Evolutionary conservation across 1,140 invertebrate genomes (phyloP), one percentile per base, ranked within the genome.

Genomic region (Leptonema lineaticorne): DNA sequence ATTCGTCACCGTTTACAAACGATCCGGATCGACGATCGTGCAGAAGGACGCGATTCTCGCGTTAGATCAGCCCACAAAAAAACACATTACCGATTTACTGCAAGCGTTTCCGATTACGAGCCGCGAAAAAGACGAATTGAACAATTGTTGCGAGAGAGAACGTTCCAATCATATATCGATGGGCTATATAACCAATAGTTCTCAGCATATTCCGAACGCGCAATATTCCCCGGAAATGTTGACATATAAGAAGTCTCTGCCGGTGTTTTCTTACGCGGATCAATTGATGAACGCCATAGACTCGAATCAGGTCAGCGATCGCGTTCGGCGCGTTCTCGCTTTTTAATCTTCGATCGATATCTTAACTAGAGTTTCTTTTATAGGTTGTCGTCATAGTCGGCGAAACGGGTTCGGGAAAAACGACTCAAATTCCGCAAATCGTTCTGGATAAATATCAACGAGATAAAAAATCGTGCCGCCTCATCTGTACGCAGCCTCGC

Each of bases 401-500:
- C 14, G 90, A 92, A 69, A 93, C 93, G 0, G 93, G 94, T 0
- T 93, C 90, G 26, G 94, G 94, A 0, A 96, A 96, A 84, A 95
- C 93, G 0, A 96, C 94, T 0, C 94, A 96, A 80, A 81, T 96
- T 14, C 93, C 94, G 0, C 96, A 98, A 75, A 94, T 92, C 76
- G 88, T 98, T 67, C 78, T 98, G 41, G 94, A 97, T 74, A 82
- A 92, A 65, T 90, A 87, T 63, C 81, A 85, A 45, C 78, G 82
- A 18, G 82, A 80, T n/a, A 83, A 86, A 14, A 84, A 87, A 71
- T 83, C 87, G 0, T 94, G 94, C 70, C 84, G 94, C 28, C 92
- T 99, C 71, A 89, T 98, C 75, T 96, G 94, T 75, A 96, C 95
- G 0, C 93, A 98, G 78, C 97, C 97, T 0, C 84, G 95, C 45